Evolutionary conservation across 2,888 invertebrate genomes (phyloP).

Genomic region (Dione juno): DNA sequence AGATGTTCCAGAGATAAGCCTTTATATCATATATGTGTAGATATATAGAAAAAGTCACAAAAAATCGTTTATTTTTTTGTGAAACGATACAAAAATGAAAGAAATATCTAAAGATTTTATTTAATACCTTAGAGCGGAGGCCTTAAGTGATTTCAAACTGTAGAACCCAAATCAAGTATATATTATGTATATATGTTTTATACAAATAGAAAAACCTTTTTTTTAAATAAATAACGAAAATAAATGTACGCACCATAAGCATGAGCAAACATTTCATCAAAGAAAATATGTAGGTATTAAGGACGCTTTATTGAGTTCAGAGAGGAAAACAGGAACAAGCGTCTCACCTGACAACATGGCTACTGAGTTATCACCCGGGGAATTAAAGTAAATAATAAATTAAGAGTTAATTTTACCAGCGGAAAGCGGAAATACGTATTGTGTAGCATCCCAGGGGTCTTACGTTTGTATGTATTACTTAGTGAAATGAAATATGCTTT

Average conservation of each 20-base stretch:
- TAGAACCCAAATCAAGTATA: too few species aligned
- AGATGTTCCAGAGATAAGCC: too few species aligned
- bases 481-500: background rate
- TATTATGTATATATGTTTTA: conserved; percentile 56
- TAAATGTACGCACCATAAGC: background rate
- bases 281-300: background rate
- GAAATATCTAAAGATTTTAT: conserved; percentile 27
- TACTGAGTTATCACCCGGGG: conserved; percentile 32
- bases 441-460: conserved; percentile 39
- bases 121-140: conserved; percentile 26
- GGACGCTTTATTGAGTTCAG: background rate
- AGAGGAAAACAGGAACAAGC: conserved; percentile 11
- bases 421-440: conserved; percentile 42
- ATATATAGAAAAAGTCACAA: too few species aligned
- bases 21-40: too few species aligned
- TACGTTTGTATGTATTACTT: conserved; percentile 27
- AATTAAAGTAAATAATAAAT: conserved; percentile 46
- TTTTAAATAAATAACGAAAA: background rate
- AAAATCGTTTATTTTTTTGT: too few species aligned
- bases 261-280: background rate
- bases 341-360: conserved; percentile 34
- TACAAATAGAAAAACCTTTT: background rate
- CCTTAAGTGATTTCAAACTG: conserved; percentile 47
- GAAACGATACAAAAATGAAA: background rate
- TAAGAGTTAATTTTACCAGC: conserved; percentile 43